These are phyloP conservation scores for Fabriciana adippe DNA, from an alignment of 2,888 invertebrate species.

Conservation along the genomic window DNA sequence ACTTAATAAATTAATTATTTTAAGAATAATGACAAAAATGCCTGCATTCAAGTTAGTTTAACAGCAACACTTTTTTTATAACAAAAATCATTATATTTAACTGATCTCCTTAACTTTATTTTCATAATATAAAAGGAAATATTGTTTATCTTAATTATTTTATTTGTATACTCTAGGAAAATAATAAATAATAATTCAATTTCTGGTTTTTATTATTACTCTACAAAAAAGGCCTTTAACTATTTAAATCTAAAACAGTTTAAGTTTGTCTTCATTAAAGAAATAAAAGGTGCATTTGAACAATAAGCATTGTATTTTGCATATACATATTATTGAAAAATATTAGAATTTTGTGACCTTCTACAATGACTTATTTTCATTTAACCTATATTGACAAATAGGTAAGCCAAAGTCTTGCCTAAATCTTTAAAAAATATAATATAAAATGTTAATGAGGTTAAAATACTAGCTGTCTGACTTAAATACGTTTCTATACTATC, in stretches of 20 bases:
- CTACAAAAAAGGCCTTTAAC: neutral
- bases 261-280: too few species aligned
- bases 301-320: too few species aligned
- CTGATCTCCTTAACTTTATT: slow-evolving; percentile 14
- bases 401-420: slow-evolving; percentile 40
- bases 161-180: slow-evolving; percentile 5
- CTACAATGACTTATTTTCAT: too few species aligned
- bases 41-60: neutral
- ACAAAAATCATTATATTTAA: slow-evolving; percentile 1
- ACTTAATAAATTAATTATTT: slow-evolving; percentile 9
- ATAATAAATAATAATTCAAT: slow-evolving; percentile 7
- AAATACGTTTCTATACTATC: slow-evolving; percentile 18
- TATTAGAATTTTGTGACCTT: too few species aligned
- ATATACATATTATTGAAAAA: too few species aligned
- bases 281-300: too few species aligned
- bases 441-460: slow-evolving; percentile 37
- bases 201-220: slow-evolving; percentile 17
- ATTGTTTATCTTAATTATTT: slow-evolving; percentile 10
- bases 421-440: slow-evolving; percentile 44
- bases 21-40: neutral
- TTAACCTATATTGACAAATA: slow-evolving; percentile 37
- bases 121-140: slow-evolving; percentile 6
- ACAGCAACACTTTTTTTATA: neutral
- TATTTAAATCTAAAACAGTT: neutral
- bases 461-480: slow-evolving; percentile 14